Evolutionary conservation across 2,888 invertebrate genomes (phyloP), one percentile per base, ranked within the genome.

Genomic region (Resseliella maxima): DNA sequence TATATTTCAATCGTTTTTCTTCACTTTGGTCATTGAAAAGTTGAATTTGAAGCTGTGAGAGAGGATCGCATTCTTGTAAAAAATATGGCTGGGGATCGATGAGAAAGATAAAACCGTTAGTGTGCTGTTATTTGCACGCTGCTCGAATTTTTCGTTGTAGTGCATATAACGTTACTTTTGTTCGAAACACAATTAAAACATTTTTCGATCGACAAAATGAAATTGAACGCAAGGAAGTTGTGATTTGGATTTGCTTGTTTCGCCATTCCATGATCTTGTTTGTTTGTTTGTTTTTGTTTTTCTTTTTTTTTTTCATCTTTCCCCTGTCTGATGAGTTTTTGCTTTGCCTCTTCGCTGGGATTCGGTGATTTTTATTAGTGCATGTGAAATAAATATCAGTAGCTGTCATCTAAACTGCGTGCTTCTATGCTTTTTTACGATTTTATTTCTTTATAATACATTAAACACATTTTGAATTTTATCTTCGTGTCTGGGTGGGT

Each of bases 381-480:
- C 83, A 83, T 83, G 83, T 83, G 83, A 83, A 38, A 38, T 83
- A 38, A 38, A 83, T 83, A 83, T 83, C 83, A 83, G 83, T 38
- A 38, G 83, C 38, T 83, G 83, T 83, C 83, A 83, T 83, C 83
- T 83, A 24, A 38, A 38, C 83, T 83, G 83, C 83, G 83, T 83
- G 83, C 38, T 83, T n/a, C 83, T 83, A n/a, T 38, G 83, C n/a
- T 83, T 83, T 18, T 36, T 2, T 35, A 38, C 38, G 38, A 36
- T 83, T 83, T 83, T 83, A 24, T 83, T 83, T 83, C 83, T 83
- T 83, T 10, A 83, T 83, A 36, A 38, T 1, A 38, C 83, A 38
- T 83, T 83, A 38, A 83, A 38, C 83, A 38, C 83, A 83, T 38
- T 72, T 35, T 35, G 6, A 35, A 72, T 31, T 72, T 72, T 72